Evolutionary conservation across 2,113 vertebrate genomes (phyloP).

Genomic region (Empidonax traillii): DNA sequence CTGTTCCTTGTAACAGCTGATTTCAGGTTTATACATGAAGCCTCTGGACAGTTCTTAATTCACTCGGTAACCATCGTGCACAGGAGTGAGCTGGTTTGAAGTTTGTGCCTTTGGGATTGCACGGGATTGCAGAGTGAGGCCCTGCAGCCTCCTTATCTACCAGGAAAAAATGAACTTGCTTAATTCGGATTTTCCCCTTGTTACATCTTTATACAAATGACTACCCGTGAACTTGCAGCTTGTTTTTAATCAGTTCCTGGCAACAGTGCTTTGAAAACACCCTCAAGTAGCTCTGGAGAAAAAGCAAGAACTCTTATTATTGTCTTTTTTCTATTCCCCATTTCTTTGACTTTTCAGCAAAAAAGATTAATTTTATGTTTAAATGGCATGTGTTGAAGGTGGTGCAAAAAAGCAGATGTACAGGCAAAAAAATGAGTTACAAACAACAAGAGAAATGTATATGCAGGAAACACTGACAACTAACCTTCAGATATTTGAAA

Average conservation of each 20-base stretch:
- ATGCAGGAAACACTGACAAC: not conserved
- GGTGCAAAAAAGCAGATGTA: not conserved
- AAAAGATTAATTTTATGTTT: not conserved
- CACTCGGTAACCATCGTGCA: not conserved
- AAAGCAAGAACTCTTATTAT: not conserved
- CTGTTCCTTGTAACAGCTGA: not conserved
- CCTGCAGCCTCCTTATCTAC: slow-evolving; percentile 1
- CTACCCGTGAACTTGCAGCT: not conserved
- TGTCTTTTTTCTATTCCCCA: not conserved
- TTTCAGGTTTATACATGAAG: not conserved
- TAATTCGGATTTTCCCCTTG: not conserved
- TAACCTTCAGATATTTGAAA: not conserved
- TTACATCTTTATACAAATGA: not conserved
- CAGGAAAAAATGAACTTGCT: slow-evolving; percentile 9
- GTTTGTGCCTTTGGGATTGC: slow-evolving; percentile 7
- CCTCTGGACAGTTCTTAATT: slow-evolving; percentile 1
- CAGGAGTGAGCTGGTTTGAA: not conserved
- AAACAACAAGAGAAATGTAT: not conserved
- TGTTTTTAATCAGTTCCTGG: slow-evolving; percentile 39
- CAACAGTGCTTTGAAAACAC: not conserved
- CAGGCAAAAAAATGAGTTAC: not conserved
- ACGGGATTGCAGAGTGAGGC: not conserved
- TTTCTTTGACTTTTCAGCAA: not conserved
- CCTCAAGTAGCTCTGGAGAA: slow-evolving; percentile 17
- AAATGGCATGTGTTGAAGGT: not conserved